Conservation (phyloP, 2,888 invertebrate species). For the Hipparchia semele region DNA sequence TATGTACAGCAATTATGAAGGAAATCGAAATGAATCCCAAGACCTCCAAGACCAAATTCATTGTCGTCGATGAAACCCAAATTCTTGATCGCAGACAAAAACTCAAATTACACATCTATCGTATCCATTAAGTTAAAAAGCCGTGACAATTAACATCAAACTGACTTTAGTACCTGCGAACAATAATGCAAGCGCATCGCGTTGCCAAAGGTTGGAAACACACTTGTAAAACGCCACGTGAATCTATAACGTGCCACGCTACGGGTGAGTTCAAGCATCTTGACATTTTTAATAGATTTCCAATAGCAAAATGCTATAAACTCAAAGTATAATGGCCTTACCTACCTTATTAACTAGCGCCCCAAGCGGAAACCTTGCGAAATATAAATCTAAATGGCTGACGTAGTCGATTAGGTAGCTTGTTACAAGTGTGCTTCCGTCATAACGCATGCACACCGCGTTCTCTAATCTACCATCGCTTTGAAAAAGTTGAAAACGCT, state of each 20-base stretch:
- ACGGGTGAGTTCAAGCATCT: not conserved
- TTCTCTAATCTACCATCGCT: constrained; percentile 49
- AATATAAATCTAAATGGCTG: too few relatives aligned
- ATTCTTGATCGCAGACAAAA: too few relatives aligned
- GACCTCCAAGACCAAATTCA: too few relatives aligned
- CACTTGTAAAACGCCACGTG: not conserved
- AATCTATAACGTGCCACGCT: not conserved
- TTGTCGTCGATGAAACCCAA: too few relatives aligned
- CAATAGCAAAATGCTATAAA: too few relatives aligned
- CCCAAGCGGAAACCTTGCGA: too few relatives aligned
- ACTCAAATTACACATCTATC: too few relatives aligned
- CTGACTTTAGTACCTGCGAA: constrained; percentile 40
- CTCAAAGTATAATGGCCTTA: too few relatives aligned
- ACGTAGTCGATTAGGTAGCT: not conserved
- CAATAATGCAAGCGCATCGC: constrained; percentile 40
- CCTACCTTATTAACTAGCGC: too few relatives aligned
- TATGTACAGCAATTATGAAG: too few relatives aligned
- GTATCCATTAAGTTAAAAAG: constrained; percentile 17
- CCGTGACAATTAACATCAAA: constrained; percentile 37
- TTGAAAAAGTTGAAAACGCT: constrained; percentile 53
- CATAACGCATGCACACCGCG: constrained; percentile 28
- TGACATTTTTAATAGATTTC: too few relatives aligned
- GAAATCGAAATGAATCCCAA: too few relatives aligned
- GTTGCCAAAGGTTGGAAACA: constrained; percentile 39
- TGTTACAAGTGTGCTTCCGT: not conserved